phyloP scores from a whole-genome alignment of 2,888 invertebrate species.

The Torymus tubicola region DNA sequence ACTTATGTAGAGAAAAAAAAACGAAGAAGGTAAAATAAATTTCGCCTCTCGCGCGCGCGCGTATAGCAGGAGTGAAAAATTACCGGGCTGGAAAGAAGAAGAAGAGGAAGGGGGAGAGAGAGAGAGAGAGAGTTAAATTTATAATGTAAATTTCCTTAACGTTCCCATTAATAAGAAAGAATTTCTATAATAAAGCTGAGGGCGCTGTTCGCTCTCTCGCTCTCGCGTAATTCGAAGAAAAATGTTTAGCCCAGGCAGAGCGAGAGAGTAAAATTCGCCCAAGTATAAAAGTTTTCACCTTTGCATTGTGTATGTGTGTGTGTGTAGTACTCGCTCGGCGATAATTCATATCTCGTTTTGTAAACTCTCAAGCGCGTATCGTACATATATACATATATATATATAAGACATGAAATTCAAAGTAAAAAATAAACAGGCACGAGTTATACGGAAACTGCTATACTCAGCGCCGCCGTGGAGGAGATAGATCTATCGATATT shows the following conservation, averaged over 20 bases:
- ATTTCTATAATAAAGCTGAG: slow-evolving; percentile 41
- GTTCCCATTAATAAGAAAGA: slow-evolving; percentile 30
- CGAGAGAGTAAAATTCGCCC: no score
- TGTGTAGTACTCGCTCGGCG: no score
- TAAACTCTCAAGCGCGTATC: no score
- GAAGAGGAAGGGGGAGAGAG: no score
- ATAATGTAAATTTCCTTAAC: slow-evolving; percentile 46
- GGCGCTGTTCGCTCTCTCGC: background rate
- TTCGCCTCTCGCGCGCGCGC: background rate
- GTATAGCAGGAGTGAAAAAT: slow-evolving; percentile 34
- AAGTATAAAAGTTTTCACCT: no score
- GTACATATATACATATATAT: no score
- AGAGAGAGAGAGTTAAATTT: slow-evolving; percentile 31
- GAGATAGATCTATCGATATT: slow-evolving; percentile 33
- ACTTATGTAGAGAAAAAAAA: slow-evolving; percentile 33
- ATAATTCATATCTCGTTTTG: slow-evolving; percentile 1
- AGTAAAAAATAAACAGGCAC: slow-evolving; percentile 13
- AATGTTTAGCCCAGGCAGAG: slow-evolving; percentile 13
- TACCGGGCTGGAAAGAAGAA: background rate
- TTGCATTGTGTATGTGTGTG: no score
- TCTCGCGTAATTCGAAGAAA: slow-evolving; percentile 15
- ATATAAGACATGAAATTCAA: background rate
- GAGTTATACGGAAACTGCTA: background rate
- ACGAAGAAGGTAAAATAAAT: background rate
- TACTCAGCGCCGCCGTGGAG: slow-evolving; percentile 3